Evolutionary conservation across 2,888 invertebrate species (phyloP), one percentile per base, ranked within the genome.

Genomic region (Ceriagrion tenellum): DNA sequence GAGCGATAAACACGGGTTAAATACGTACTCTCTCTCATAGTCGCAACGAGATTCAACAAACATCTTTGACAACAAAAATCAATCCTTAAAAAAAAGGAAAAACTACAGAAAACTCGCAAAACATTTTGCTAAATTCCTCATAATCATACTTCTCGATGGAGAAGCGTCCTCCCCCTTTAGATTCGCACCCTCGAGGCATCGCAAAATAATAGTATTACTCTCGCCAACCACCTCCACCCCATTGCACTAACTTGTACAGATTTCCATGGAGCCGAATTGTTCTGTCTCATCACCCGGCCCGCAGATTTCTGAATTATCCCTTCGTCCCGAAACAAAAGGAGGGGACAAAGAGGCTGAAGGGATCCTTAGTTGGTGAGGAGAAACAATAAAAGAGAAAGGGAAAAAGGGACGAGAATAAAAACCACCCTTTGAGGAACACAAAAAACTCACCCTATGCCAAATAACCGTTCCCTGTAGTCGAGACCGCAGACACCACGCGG

Each of bases 401-500:
- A n/a, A 81, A 35, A 81, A 0, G 26, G 35, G 35, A 35, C 16
- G 18, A 81, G n/a, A 81, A 81, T 81, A 35, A 81, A n/a, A 26
- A 30, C 30, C 81, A 26, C 69, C 69, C n/a, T 26, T 69, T 69
- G 26, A 26, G 2, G 10, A 26, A 69, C 18, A 74, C 40, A 93
- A 93, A 93, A 93, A n/a, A 69, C 63, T 40, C 40, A n/a, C 59
- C 56, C 30, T n/a, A 26, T 23, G 63, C 59, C 56, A 40, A 93
- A 47, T 47, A 47, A 47, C 47, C 47, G 47, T 4, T 4, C 93
- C 35, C 69, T 81, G 81, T 81, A 35, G 40, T 12, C 69, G 26
- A 74, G 40, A 74, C 69, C 47, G 16, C 47, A 93, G 93, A 93
- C 69, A 93, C 47, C 69, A 93, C 93, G 91, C 63, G 91, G 63